Base-by-base conservation (phyloP, 2,888 invertebrate genomes). In the Drosophila antonietae region DNA sequence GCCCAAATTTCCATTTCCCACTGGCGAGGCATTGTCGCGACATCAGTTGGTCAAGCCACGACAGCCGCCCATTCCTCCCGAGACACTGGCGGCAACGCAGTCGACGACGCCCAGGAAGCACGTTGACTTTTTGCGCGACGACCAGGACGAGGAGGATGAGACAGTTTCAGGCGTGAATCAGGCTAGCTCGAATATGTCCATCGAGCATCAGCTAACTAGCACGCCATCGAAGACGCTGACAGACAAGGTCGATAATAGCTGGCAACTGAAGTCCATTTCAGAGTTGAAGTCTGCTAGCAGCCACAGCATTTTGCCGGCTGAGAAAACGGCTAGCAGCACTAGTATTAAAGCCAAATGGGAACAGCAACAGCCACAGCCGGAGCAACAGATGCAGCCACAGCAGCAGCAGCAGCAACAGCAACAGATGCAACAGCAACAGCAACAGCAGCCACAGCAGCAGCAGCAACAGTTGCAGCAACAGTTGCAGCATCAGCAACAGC, bases 1-100 rank as follows among this genome's bases (percentile, higher is more conserved):
- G 20, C 57, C 71, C 0, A 65, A 41, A 28, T 71, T 73, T 46
- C 71, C 71, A 4, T 73, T 15, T 46, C 73, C 73, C 2, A 28
- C 23, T 3, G n/a, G n/a, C 4, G 44, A 56, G 3, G 0, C 46
- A 9, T 3, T n/a, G 23, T 12, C 59, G 0, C 15, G 62, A 0
- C 57, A 58, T 62, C 73, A 66, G 18, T 1, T 49, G 23, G 49
- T 61, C 0, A 73, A 46, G 47, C 33, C 65, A 2, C 52, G 61
- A 2, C 8, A 37, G 7, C 37, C 61, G 43, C 60, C 71, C 8
- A n/a, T 37, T 23, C 7, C 23, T 3, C 0, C 35, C 2, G 35
- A 46, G 0, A 7, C 20, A 0, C 1, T 15, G 33, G 1, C 33
- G 31, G 0, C 31, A 10, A 1, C 9, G 15, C n/a, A 15, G 12